Conservation (phyloP, 2,888 invertebrate species). For the Tuberolachnus salignus region DNA sequence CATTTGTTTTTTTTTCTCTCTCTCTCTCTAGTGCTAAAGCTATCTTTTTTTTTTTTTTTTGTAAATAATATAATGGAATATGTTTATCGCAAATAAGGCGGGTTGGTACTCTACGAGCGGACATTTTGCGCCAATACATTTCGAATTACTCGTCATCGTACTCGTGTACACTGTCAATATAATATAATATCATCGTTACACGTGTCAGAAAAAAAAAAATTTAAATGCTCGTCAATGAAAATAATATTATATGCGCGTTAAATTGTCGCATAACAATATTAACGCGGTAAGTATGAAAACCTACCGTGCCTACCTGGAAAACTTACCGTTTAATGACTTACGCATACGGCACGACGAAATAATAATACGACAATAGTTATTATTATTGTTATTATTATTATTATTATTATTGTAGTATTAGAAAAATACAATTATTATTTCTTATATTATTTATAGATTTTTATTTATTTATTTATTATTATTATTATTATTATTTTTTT, state of each 20-base stretch:
- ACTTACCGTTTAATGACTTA: constrained; percentile 9
- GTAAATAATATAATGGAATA: no score
- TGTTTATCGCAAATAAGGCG: no score
- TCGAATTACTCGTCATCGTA: neutral
- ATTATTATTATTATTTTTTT: neutral
- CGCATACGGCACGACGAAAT: neutral
- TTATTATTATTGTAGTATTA: neutral
- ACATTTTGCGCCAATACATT: constrained; percentile 30
- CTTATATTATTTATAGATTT: constrained; percentile 19
- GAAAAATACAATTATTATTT: constrained; percentile 25
- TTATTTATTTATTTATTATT: no score
- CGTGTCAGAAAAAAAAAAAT: constrained; percentile 38
- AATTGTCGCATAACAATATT: no score
- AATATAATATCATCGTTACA: constrained; percentile 3
- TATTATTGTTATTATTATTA: no score
- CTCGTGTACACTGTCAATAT: constrained; percentile 16
- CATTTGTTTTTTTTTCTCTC: no score
- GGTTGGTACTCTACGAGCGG: no score
- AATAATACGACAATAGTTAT: constrained; percentile 24
- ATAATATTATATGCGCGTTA: neutral
- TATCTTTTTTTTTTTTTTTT: no score
- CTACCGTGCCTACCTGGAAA: constrained; percentile 29
- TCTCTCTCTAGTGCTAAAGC: no score
- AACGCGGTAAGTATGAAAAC: constrained; percentile 8
- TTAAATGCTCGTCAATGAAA: constrained; percentile 26